Conservation (phyloP, 2,113 vertebrate genomes). For the Sialia sialis region DNA sequence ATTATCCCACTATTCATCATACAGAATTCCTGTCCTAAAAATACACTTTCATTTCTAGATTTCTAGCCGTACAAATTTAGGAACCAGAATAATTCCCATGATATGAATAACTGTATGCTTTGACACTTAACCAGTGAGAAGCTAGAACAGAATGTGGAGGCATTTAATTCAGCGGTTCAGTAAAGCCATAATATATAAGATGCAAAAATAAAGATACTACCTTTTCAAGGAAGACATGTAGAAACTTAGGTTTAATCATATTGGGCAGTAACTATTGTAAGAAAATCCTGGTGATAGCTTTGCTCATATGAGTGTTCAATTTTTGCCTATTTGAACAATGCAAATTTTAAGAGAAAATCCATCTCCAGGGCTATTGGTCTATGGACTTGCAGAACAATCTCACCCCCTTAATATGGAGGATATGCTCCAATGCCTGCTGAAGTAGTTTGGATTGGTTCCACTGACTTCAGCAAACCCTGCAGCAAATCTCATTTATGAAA, state of each 20-base stretch:
- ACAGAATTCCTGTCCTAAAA: neutral
- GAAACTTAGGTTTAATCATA: neutral
- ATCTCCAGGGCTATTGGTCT: neutral
- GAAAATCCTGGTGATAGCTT: neutral
- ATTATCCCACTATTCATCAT: neutral
- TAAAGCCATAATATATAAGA: neutral
- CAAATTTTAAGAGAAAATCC: neutral
- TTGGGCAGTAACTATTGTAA: neutral
- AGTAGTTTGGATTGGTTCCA: neutral
- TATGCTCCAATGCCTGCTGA: neutral
- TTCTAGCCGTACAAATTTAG: neutral
- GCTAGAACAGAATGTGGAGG: neutral
- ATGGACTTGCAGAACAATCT: neutral
- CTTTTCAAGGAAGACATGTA: neutral
- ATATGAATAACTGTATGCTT: neutral
- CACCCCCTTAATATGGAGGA: neutral
- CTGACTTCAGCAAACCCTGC: neutral
- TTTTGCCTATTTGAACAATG: neutral
- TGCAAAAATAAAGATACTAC: neutral
- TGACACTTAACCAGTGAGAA: neutral
- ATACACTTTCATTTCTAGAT: neutral
- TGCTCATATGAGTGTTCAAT: neutral
- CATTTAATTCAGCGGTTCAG: neutral
- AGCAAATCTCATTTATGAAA: neutral
- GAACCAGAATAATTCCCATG: neutral